Evolutionary conservation across 2,888 invertebrate species (phyloP).

Genomic region (Parthenolecanium corni): DNA sequence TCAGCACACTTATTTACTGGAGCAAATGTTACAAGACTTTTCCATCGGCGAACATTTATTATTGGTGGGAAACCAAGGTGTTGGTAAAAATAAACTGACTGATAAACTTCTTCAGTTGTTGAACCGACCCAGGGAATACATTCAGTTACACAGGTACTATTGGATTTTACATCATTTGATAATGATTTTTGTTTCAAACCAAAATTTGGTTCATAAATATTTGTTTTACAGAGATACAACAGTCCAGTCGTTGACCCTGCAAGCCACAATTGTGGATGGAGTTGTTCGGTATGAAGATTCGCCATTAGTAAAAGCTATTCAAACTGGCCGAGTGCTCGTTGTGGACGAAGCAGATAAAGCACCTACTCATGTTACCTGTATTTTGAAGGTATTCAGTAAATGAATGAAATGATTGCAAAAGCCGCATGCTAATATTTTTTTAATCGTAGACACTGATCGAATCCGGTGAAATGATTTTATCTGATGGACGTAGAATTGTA

Average conservation of each 20-base stretch:
- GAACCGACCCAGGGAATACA: slow-evolving; percentile 84
- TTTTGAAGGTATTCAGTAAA: slow-evolving; percentile 52
- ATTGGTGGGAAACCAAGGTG: slow-evolving; percentile 94
- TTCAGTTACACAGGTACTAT: slow-evolving; percentile 54
- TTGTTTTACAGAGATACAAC: slow-evolving; percentile 67
- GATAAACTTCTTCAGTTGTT: slow-evolving; percentile 79
- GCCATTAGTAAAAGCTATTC: slow-evolving; percentile 82
- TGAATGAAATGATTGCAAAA: background rate
- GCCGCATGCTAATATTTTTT: background rate
- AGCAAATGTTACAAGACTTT: slow-evolving; percentile 80
- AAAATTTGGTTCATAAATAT: background rate
- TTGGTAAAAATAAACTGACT: slow-evolving; percentile 93
- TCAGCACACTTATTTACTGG: slow-evolving; percentile 73
- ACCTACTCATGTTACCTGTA: slow-evolving; percentile 91
- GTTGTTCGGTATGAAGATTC: slow-evolving; percentile 87
- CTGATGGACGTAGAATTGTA: slow-evolving; percentile 84
- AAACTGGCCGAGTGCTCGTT: slow-evolving; percentile 76
- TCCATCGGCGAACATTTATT: slow-evolving; percentile 80
- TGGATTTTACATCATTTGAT: background rate
- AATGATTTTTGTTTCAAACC: too few species aligned
- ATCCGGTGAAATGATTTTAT: slow-evolving; percentile 86
- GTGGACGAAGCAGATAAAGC: slow-evolving; percentile 98
- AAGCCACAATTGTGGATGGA: slow-evolving; percentile 81
- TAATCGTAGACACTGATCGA: slow-evolving; percentile 65
- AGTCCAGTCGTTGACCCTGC: slow-evolving; percentile 84